phyloP scores from a whole-genome alignment of 2,888 invertebrate genomes.

The Tipula vernalis region DNA sequence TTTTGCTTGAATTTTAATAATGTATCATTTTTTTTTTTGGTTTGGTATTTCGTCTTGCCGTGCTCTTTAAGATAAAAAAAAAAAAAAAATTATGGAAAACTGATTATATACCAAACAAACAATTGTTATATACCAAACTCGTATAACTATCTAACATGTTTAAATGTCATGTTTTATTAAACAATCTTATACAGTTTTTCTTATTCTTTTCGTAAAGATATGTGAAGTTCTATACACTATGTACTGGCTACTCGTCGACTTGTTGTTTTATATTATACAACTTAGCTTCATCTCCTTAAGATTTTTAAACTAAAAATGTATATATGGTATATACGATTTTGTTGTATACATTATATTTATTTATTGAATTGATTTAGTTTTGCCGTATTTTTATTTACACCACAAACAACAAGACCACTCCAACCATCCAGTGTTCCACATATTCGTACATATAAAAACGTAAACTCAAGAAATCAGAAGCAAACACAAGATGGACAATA shows the following conservation, averaged over 20 bases:
- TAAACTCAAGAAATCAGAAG: background rate
- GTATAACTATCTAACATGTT: background rate
- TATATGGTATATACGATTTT: background rate
- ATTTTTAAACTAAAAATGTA: background rate
- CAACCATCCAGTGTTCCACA: background rate
- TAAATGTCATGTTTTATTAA: slow-evolving; percentile 11
- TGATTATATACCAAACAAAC: background rate
- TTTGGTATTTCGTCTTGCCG: background rate
- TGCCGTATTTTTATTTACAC: background rate
- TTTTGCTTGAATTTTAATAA: background rate
- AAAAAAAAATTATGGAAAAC: background rate
- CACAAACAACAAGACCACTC: background rate
- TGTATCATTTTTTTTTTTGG: background rate
- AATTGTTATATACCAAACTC: background rate
- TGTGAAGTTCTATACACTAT: background rate
- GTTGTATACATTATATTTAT: background rate
- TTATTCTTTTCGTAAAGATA: background rate
- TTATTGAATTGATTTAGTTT: background rate
- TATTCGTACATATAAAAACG: background rate
- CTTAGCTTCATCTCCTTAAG: background rate
- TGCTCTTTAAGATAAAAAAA: background rate
- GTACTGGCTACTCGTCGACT: background rate
- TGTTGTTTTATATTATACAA: background rate
- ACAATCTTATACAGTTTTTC: background rate
- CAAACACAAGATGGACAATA: background rate